Conservation (phyloP, 2,888 invertebrate genomes). For the Homarus gammarus region DNA sequence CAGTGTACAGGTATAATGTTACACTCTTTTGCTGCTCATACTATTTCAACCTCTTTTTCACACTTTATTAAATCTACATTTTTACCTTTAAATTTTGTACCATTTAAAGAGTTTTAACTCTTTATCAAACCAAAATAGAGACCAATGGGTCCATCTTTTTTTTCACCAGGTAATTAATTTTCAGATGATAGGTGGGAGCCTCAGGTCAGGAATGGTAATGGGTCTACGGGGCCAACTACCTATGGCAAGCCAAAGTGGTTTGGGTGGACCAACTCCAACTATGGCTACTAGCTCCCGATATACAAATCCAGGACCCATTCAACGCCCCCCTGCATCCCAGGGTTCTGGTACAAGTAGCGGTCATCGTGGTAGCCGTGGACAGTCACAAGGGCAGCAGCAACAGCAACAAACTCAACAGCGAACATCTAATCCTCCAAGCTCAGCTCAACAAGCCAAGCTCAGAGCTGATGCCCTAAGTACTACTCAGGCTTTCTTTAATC, state of each 20-base stretch:
- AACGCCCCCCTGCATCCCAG: slow-evolving; percentile 68
- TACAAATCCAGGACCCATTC: slow-evolving; percentile 74
- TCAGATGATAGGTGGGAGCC: slow-evolving; percentile 66
- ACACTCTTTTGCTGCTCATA: no score
- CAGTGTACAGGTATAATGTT: no score
- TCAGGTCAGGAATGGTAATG: slow-evolving; percentile 69
- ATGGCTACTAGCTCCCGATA: slow-evolving; percentile 60
- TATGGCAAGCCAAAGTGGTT: slow-evolving; percentile 57
- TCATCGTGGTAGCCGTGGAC: slow-evolving; percentile 63
- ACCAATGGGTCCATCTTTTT: no score
- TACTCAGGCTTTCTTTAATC: slow-evolving; percentile 76
- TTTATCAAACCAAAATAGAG: no score
- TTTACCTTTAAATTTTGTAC: no score
- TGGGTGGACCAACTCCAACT: slow-evolving; percentile 54
- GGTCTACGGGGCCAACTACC: slow-evolving; percentile 68
- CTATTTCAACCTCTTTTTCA: no score
- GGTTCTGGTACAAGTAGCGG: slow-evolving; percentile 38
- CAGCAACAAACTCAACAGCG: slow-evolving; percentile 51
- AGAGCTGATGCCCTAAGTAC: slow-evolving; percentile 75
- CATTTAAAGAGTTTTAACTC: no score
- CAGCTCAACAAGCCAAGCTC: slow-evolving; percentile 76
- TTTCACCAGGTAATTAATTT: no score
- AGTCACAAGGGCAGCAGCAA: slow-evolving; percentile 55
- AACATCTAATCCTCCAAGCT: slow-evolving; percentile 73
- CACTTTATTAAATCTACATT: no score